Conservation (phyloP, 2,113 vertebrate species). For the Epinephelus moara region DNA sequence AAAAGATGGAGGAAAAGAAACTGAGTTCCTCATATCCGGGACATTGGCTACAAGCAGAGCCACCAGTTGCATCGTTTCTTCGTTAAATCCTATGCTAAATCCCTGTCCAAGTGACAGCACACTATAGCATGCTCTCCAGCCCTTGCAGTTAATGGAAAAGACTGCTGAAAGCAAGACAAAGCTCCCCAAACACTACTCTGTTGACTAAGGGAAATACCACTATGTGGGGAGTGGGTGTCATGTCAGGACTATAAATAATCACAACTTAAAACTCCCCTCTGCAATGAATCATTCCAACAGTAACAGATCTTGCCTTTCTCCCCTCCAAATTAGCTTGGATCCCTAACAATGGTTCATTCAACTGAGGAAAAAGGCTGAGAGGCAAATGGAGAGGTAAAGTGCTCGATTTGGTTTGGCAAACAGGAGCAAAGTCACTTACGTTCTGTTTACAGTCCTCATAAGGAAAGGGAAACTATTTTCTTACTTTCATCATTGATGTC, state of each 20-base stretch:
- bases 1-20: neutral
- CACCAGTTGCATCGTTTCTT: neutral
- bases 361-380: conserved; percentile 31
- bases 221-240: conserved; percentile 78
- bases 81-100: conserved; percentile 28
- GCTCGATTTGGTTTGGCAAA: conserved; percentile 56
- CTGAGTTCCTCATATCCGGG: neutral
- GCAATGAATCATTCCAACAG: conserved; percentile 63
- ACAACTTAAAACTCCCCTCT: conserved; percentile 67
- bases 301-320: conserved; percentile 54
- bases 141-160: conserved; percentile 64
- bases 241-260: conserved; percentile 83
- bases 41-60: neutral
- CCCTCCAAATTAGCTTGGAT: conserved; percentile 70
- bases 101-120: conserved; percentile 45
- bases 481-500: conserved; percentile 33
- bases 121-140: conserved; percentile 40
- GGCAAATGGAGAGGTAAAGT: conserved; percentile 42
- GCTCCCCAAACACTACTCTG: conserved; percentile 79
- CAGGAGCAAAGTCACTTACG: conserved; percentile 43
- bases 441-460: conserved; percentile 53
- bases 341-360: conserved; percentile 72
- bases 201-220: conserved; percentile 84
- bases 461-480: conserved; percentile 47
- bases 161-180: conserved; percentile 72